Conservation (phyloP, 2,888 invertebrate species). For the Agonum fuliginosum region DNA sequence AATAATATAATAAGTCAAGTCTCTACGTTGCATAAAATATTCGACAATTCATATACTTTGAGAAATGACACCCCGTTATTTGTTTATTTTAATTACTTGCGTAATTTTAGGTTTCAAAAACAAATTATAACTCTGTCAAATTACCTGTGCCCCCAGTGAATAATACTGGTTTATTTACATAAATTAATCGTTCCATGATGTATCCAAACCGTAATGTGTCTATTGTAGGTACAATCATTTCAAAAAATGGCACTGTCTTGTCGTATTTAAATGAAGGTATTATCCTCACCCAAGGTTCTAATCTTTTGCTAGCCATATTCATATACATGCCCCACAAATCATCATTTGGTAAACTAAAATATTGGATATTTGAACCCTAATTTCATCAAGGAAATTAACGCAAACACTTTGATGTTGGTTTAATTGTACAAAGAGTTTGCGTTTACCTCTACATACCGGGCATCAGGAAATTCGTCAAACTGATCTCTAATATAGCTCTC, state of each 20-base stretch:
- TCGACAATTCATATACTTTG: no score
- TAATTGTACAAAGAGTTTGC: no score
- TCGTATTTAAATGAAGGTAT: conserved; percentile 85
- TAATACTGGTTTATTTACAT: conserved; percentile 85
- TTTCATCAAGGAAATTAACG: background rate
- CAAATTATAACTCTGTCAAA: no score
- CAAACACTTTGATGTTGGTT: no score
- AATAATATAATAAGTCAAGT: no score
- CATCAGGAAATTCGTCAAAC: conserved; percentile 82
- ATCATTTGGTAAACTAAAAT: conserved; percentile 80
- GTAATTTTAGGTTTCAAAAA: no score
- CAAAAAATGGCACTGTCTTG: conserved; percentile 85
- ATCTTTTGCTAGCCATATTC: conserved; percentile 80
- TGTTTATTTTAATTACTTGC: no score
- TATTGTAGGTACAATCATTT: conserved; percentile 92
- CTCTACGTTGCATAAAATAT: no score
- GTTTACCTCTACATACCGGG: no score
- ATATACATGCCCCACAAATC: conserved; percentile 87
- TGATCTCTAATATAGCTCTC: conserved; percentile 82
- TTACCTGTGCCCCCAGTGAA: conserved; percentile 91
- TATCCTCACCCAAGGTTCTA: conserved; percentile 87
- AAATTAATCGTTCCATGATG: conserved; percentile 84
- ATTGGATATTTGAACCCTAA: background rate
- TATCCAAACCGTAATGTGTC: conserved; percentile 92
- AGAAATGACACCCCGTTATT: no score